Conservation (phyloP, 2,888 invertebrate genomes). For the Nemotelus nigrinus region DNA sequence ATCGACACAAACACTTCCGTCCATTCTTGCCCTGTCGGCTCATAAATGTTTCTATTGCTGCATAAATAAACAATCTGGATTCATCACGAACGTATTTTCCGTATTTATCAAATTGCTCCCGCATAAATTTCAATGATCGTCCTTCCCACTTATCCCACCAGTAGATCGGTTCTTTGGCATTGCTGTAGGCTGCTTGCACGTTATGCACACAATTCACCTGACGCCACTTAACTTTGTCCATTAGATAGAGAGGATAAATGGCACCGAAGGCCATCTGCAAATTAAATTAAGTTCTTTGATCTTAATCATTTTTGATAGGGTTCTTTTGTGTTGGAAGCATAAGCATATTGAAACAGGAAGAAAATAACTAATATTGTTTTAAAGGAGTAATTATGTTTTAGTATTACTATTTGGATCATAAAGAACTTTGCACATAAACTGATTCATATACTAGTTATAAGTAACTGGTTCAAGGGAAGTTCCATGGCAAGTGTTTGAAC, state of each 20-base stretch:
- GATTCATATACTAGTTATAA: too few relatives aligned
- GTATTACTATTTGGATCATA: too few relatives aligned
- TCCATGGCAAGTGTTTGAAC: too few relatives aligned
- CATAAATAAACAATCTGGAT: slow-evolving; percentile 58
- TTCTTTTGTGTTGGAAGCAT: too few relatives aligned
- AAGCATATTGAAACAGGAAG: too few relatives aligned
- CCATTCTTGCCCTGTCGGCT: slow-evolving; percentile 54
- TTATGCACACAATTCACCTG: slow-evolving; percentile 56
- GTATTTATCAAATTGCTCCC: slow-evolving; percentile 51
- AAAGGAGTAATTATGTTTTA: too few relatives aligned
- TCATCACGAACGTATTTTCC: slow-evolving; percentile 55
- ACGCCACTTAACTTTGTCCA: slow-evolving; percentile 59
- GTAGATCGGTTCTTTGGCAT: slow-evolving; percentile 58
- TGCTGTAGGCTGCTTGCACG: slow-evolving; percentile 57
- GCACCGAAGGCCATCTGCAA: slow-evolving; percentile 55
- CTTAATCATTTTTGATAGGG: background rate
- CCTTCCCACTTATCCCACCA: slow-evolving; percentile 62
- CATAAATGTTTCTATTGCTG: slow-evolving; percentile 58
- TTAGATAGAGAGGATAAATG: slow-evolving; percentile 56
- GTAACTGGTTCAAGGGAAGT: too few relatives aligned
- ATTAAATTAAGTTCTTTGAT: background rate
- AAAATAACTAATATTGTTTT: too few relatives aligned
- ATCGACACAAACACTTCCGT: slow-evolving; percentile 57
- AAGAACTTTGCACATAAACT: too few relatives aligned
- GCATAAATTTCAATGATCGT: slow-evolving; percentile 52